Evolutionary conservation across 2,113 vertebrate species (phyloP).

Genomic region (Bombycilla garrulus): DNA sequence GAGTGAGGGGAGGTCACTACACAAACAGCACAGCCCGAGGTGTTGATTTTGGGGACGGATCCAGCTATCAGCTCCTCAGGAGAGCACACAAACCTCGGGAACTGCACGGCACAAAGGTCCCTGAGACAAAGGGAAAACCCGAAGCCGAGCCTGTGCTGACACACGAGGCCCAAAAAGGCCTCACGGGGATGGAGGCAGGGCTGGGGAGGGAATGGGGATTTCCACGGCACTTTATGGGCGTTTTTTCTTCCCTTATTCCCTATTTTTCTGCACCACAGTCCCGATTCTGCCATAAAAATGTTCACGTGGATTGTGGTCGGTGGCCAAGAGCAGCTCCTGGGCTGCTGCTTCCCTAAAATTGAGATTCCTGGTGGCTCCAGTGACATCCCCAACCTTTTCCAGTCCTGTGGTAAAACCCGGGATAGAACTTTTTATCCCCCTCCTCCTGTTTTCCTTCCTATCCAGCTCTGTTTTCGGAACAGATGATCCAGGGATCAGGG

Average conservation of each 20-base stretch:
- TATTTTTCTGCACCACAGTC: not conserved
- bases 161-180: not conserved
- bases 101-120: not conserved
- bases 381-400: not conserved
- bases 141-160: not conserved
- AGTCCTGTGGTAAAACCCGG: not conserved
- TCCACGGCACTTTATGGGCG: not conserved
- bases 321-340: not conserved
- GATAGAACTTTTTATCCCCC: not conserved
- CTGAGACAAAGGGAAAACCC: not conserved
- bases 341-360: not conserved
- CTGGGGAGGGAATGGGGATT: not conserved
- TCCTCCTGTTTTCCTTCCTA: not conserved
- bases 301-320: not conserved
- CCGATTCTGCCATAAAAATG: not conserved
- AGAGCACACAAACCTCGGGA: not conserved
- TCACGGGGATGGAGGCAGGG: not conserved
- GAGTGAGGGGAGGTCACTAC: not conserved
- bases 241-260: not conserved
- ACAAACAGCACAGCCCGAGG: not conserved
- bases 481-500: not conserved
- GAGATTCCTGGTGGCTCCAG: accelerated
- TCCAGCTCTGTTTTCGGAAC: not conserved
- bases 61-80: not conserved
- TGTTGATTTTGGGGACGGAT: not conserved